Conservation (phyloP, 1,140 invertebrate species). For the Cephus cinctus region DNA sequence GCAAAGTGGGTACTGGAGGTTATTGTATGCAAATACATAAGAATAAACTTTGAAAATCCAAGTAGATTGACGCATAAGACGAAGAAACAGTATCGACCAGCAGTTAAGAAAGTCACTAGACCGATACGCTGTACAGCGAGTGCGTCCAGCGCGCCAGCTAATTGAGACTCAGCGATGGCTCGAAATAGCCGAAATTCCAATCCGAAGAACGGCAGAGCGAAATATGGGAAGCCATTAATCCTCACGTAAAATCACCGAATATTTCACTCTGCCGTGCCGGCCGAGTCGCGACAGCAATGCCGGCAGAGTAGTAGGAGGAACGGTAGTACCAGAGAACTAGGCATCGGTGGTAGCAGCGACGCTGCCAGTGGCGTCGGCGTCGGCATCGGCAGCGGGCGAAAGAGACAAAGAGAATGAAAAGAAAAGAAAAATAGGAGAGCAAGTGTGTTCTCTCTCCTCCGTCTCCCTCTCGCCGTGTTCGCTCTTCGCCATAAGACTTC, state of each 20-base stretch:
- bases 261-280: constrained; percentile 46
- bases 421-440: constrained; percentile 9
- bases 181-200: constrained; percentile 54
- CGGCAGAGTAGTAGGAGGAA: no score
- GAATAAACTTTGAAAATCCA: no score
- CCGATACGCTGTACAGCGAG: constrained; percentile 15
- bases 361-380: neutral
- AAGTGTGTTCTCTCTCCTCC: constrained; percentile 16
- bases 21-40: no score
- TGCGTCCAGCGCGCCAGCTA: constrained; percentile 22
- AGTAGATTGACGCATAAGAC: no score
- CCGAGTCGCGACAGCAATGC: constrained; percentile 33
- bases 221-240: constrained; percentile 50
- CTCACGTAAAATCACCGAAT: constrained; percentile 51
- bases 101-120: constrained; percentile 24
- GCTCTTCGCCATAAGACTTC: constrained; percentile 19
- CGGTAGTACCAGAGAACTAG: no score
- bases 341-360: constrained; percentile 26
- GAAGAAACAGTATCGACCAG: neutral
- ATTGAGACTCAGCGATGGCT: constrained; percentile 52
- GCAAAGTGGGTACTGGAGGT: no score
- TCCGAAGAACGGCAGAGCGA: constrained; percentile 39
- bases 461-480: neutral
- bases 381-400: constrained; percentile 5
- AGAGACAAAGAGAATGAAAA: constrained; percentile 6